Conservation (phyloP, 2,888 invertebrate species). For the Tubulanus polymorphus region DNA sequence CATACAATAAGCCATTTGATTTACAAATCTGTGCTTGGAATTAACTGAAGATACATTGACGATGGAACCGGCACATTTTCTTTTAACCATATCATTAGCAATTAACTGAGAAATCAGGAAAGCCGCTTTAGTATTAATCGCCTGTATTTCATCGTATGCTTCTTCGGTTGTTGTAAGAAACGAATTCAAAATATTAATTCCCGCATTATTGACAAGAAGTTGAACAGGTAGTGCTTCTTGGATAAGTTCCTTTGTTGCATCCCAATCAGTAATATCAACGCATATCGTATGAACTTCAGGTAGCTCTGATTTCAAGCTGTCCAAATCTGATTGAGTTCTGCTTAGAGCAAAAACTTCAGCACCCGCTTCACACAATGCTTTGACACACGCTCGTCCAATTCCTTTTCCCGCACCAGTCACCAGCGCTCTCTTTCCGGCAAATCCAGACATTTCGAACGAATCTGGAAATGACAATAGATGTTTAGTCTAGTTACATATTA, state of each 20-base stretch:
- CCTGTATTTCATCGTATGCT: too few species aligned
- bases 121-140: constrained; percentile 80
- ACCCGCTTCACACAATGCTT: constrained; percentile 64
- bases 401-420: constrained; percentile 71
- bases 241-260: constrained; percentile 63
- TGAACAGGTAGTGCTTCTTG: constrained; percentile 67
- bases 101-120: constrained; percentile 72
- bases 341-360: constrained; percentile 75
- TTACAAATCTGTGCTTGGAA: constrained; percentile 63
- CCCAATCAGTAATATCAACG: constrained; percentile 75
- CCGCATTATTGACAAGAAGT: constrained; percentile 87
- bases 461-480: too few species aligned
- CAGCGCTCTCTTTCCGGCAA: constrained; percentile 73
- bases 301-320: constrained; percentile 56
- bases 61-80: constrained; percentile 68
- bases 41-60: constrained; percentile 80
- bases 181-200: constrained; percentile 64
- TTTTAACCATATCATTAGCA: constrained; percentile 66
- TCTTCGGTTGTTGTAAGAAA: too few species aligned
- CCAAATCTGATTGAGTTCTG: constrained; percentile 64
- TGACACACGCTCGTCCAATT: constrained; percentile 68
- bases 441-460: too few species aligned
- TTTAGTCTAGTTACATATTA: too few species aligned
- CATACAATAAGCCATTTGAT: constrained; percentile 73
- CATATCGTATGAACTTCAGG: constrained; percentile 52